Evolutionary conservation across 2,888 invertebrate genomes (phyloP), one percentile per base, ranked within the genome.

Genomic region (Agrotis clavis): DNA sequence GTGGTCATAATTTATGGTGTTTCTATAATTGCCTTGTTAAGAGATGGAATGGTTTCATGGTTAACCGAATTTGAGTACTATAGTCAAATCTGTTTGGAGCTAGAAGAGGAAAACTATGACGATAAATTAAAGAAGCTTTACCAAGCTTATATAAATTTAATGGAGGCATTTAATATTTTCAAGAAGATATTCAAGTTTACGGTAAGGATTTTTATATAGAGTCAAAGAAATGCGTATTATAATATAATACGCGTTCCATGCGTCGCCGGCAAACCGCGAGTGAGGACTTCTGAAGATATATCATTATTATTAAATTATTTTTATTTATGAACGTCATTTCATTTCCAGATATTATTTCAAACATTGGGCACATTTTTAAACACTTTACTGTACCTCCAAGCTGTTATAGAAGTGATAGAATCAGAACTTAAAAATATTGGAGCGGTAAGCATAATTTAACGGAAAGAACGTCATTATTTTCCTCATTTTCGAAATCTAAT

Each of bases 91-190:
- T 14, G 19, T 6, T 50, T 50, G 19, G 54, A 65, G 14, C 21
- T 57, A 0, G 61, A 78, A 50, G 72, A 62, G 41, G n/a, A 65
- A n/a, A 51, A 47, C 21, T 65, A 30, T 57, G 16, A 53, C 4
- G 19, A 60, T 19, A 53, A 53, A 30, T 48, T 65, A 3, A 45
- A 48, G 19, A 71, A 57, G 30, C 56, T 78, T 14, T 66, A 71
- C 4, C 35, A 71, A 71, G 65, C 76, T 13, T 76, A 76, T 13
- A 7, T 14, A 4, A 16, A 57, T 66, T 59, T 78, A n/a, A 65
- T 78, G 65, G 51, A 78, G 57, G 71, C 79, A 0, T 76, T 65
- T 41, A 47, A 78, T 21, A 47, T 71, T 30, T 77, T 25, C 25
- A 78, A 78, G 18, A 78, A 61, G 11, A 48, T 78, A 47, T 76